phyloP scores from a whole-genome alignment of 2,888 invertebrate species.

The Diplolepis rosae region DNA sequence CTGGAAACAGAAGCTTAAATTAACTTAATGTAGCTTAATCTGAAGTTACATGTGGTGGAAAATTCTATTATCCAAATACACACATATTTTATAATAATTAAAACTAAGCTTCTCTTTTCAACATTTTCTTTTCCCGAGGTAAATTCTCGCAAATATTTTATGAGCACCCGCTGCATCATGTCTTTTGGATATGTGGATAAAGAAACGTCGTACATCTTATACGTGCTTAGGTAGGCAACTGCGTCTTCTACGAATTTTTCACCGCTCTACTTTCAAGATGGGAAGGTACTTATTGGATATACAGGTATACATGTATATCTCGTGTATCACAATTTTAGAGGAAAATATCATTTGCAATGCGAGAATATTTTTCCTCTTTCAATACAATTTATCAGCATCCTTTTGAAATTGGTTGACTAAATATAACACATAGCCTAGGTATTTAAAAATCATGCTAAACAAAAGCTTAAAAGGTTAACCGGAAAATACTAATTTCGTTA shows the following conservation, averaged over 20 bases:
- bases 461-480: too few species aligned
- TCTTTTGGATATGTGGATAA: neutral
- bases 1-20: too few species aligned
- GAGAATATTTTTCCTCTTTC: neutral
- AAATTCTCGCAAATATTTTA: too few species aligned
- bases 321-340: neutral
- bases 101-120: too few species aligned
- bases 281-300: slow-evolving; percentile 5
- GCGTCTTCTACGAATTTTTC: slow-evolving; percentile 9
- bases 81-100: too few species aligned
- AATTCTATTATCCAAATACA: too few species aligned
- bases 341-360: slow-evolving; percentile 1
- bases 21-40: too few species aligned
- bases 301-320: neutral
- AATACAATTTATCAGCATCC: neutral
- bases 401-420: neutral
- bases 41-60: too few species aligned
- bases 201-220: neutral
- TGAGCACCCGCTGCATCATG: neutral
- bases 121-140: neutral
- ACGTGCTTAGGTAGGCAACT: slow-evolving; percentile 5
- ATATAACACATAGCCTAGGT: neutral
- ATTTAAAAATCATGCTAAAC: neutral
- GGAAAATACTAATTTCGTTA: too few species aligned
- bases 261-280: neutral